Evolutionary conservation across 2,797 vertebrate genomes (phyloP).

Genomic region (Monodelphis domestica): DNA sequence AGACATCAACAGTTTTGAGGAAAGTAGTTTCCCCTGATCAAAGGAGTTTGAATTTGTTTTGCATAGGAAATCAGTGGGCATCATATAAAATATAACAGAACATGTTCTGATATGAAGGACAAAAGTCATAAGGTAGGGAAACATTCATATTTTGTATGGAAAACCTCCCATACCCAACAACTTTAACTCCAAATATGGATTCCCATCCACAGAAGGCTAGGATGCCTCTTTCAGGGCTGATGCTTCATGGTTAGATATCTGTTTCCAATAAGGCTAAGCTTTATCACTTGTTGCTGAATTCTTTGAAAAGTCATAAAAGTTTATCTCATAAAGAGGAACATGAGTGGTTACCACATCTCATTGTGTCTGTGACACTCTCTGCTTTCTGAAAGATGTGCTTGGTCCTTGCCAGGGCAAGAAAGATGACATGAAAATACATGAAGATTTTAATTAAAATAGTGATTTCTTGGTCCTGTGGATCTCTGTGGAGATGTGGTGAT

Average conservation of each 20-base stretch:
- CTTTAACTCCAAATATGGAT: conserved; percentile 22
- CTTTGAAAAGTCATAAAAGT: conserved; percentile 74
- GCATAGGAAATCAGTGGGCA: conserved; percentile 8
- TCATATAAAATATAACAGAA: background rate
- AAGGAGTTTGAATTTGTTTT: conserved; percentile 26
- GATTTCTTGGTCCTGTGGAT: conserved; percentile 69
- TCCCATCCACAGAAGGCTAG: background rate
- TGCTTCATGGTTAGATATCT: conserved; percentile 64
- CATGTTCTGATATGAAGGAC: background rate
- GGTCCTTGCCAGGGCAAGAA: conserved; percentile 57
- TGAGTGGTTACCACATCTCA: conserved; percentile 53
- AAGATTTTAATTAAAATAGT: conserved; percentile 75
- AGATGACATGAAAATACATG: conserved; percentile 30
- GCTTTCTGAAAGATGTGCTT: conserved; percentile 58
- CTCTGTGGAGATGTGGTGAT: conserved; percentile 61
- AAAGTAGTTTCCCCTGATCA: conserved; percentile 25
- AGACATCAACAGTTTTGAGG: background rate
- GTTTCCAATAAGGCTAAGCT: conserved; percentile 79
- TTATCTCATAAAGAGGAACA: conserved; percentile 75
- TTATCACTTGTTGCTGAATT: conserved; percentile 79
- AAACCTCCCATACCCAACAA: background rate
- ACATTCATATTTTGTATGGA: background rate
- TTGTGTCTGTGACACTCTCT: conserved; percentile 67
- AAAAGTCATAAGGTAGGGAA: conserved; percentile 12
- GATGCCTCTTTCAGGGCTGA: conserved; percentile 4